Percentiles rank a stretch among this genome's conserved stretches.
Conservation (phyloP, 2,888 invertebrate genomes). For the Unio pictorum region DNA sequence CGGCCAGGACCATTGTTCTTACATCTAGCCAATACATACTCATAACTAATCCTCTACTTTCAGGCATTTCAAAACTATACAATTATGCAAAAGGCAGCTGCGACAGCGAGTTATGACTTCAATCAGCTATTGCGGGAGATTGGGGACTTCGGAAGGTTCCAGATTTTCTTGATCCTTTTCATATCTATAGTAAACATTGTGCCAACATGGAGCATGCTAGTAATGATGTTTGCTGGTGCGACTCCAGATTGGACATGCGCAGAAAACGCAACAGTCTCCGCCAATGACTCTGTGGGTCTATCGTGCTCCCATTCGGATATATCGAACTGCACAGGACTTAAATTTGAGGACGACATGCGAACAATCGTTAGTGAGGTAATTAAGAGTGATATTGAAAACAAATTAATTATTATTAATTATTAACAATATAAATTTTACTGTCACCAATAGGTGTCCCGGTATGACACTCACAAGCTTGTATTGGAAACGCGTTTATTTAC, state of each 20-base stretch:
- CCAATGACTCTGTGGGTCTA: not conserved
- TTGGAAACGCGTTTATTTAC: too few species aligned
- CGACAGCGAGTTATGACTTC: constrained; percentile 2
- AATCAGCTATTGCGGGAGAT: constrained; percentile 19
- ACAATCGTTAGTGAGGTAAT: constrained; percentile 38
- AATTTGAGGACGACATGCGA: constrained; percentile 21
- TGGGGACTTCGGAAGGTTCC: constrained; percentile 36
- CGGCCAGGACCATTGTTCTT: too few species aligned
- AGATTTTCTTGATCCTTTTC: constrained; percentile 15
- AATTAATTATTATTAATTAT: too few species aligned
- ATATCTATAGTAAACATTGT: constrained; percentile 8
- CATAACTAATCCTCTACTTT: too few species aligned
- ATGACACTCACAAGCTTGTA: too few species aligned
- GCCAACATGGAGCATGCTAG: constrained; percentile 34
- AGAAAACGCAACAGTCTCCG: not conserved
- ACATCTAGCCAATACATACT: too few species aligned
- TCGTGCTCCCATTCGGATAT: too few species aligned
- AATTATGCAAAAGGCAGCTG: too few species aligned
- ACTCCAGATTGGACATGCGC: constrained; percentile 23
- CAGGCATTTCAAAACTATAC: too few species aligned
- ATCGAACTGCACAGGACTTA: not conserved
- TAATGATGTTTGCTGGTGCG: constrained; percentile 29
- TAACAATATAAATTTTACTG: too few species aligned
- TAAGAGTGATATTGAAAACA: too few species aligned
- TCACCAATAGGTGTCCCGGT: too few species aligned